These are phyloP conservation scores for Sarcophaga variegata DNA, from an alignment of 2,888 invertebrate genomes.

Conservation along the genomic window DNA sequence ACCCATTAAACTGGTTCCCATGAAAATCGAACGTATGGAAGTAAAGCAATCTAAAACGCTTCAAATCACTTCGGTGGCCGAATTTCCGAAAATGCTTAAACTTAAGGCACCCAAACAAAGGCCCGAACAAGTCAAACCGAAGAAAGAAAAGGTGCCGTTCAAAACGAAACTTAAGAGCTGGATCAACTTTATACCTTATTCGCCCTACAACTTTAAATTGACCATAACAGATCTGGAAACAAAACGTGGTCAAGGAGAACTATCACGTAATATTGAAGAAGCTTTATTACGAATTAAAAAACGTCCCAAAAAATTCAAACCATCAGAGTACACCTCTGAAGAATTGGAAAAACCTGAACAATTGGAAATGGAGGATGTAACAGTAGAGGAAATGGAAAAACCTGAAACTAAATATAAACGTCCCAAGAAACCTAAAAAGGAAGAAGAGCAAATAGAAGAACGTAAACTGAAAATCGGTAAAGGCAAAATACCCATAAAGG, in stretches of 20 bases:
- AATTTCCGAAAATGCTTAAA: constrained; percentile 86
- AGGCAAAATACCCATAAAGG: constrained; percentile 75
- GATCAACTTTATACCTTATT: constrained; percentile 86
- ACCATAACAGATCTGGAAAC: constrained; percentile 79
- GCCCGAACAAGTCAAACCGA: constrained; percentile 82
- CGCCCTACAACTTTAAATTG: constrained; percentile 82
- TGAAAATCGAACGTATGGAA: constrained; percentile 85
- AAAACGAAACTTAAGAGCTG: constrained; percentile 89
- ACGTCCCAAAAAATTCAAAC: constrained; percentile 83
- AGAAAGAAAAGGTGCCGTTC: constrained; percentile 83
- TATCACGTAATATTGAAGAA: constrained; percentile 87
- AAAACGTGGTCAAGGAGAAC: constrained; percentile 84
- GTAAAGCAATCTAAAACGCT: constrained; percentile 84
- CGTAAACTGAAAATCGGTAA: constrained; percentile 77
- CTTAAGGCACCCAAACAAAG: constrained; percentile 82
- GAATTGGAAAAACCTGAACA: constrained; percentile 83
- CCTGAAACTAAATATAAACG: constrained; percentile 80
- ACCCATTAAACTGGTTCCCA: constrained; percentile 81
- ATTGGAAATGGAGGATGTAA: constrained; percentile 72
- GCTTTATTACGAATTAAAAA: constrained; percentile 86
- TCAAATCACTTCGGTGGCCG: constrained; percentile 84
- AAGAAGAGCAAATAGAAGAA: constrained; percentile 71
- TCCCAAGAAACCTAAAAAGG: constrained; percentile 72
- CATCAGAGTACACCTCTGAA: constrained; percentile 83
- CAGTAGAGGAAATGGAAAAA: constrained; percentile 71